Percentiles rank a stretch among this genome's conserved stretches.
Evolutionary conservation across 2,113 vertebrate species (phyloP).

Genomic region (Apistogramma diplotaenia): DNA sequence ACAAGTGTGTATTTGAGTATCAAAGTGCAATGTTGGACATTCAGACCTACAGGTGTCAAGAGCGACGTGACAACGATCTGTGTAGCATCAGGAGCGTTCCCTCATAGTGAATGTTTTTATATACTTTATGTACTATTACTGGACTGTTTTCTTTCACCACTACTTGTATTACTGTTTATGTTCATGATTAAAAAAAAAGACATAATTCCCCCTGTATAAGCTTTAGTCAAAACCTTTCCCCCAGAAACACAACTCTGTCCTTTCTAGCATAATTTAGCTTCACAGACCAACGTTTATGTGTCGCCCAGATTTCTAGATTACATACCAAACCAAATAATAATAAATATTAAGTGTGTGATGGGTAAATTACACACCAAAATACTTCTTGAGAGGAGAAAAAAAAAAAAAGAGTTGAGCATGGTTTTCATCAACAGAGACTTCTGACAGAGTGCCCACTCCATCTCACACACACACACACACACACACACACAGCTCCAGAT

Average conservation of each 20-base stretch:
- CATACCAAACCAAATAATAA: neutral
- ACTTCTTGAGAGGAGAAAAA: neutral
- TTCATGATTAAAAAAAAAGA: neutral
- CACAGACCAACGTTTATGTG: neutral
- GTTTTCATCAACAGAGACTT: slow-evolving; percentile 17
- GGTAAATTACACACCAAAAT: neutral
- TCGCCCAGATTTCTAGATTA: neutral
- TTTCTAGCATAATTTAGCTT: slow-evolving; percentile 27
- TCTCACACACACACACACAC: neutral
- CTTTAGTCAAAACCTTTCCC: neutral
- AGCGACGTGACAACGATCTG: neutral
- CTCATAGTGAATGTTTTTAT: neutral
- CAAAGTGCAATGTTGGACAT: neutral
- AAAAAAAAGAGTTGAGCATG: neutral
- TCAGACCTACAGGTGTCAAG: neutral
- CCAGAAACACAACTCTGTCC: too few species aligned
- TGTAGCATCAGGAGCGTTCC: neutral
- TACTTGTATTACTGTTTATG: neutral
- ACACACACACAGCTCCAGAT: neutral
- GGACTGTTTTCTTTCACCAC: neutral
- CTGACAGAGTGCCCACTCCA: neutral
- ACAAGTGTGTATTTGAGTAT: neutral
- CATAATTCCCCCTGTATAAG: neutral
- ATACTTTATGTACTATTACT: neutral
- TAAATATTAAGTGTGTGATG: neutral